A percentile compares a stretch with the other conserved stretches of the same genome.
These are phyloP conservation scores for Taeniopygia guttata DNA, from an alignment of 2,797 vertebrate genomes.

Conservation along the genomic window DNA sequence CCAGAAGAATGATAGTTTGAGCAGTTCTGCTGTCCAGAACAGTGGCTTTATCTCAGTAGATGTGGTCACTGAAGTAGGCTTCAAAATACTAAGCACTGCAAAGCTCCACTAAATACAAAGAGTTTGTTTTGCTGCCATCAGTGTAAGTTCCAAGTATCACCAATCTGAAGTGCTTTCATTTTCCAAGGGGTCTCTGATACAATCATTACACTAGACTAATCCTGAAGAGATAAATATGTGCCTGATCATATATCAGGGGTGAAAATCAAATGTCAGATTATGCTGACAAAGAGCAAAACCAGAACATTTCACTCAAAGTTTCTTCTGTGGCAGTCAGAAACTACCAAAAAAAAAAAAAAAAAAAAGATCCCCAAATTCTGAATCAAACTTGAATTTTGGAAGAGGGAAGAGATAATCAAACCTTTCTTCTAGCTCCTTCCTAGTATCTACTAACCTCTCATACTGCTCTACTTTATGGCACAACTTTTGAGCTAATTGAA, in stretches of 20 bases:
- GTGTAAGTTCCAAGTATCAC: not conserved
- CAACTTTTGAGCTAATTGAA: not conserved
- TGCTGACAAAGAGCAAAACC: not conserved
- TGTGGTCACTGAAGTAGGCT: not conserved
- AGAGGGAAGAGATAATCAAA: not conserved
- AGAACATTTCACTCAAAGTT: not conserved
- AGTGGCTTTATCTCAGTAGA: not conserved
- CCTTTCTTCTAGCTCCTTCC: not conserved
- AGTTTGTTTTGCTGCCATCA: not conserved
- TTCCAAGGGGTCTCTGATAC: not conserved
- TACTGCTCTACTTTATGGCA: not conserved
- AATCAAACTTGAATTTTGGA: not conserved
- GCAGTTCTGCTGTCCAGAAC: not conserved
- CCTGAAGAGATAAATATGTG: not conserved
- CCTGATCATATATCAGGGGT: not conserved
- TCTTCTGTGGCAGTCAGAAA: not conserved
- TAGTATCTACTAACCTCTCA: not conserved
- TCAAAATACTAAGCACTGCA: not conserved
- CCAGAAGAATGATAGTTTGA: not conserved
- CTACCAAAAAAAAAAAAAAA: not conserved
- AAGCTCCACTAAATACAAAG: not conserved
- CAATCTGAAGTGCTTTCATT: not conserved
- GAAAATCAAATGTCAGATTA: not conserved
- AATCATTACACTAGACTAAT: not conserved
- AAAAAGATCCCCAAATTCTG: not conserved